These are phyloP conservation scores for Cercopithecus neglectus DNA, from an alignment of 2,797 vertebrate species.

Conservation along the genomic window DNA sequence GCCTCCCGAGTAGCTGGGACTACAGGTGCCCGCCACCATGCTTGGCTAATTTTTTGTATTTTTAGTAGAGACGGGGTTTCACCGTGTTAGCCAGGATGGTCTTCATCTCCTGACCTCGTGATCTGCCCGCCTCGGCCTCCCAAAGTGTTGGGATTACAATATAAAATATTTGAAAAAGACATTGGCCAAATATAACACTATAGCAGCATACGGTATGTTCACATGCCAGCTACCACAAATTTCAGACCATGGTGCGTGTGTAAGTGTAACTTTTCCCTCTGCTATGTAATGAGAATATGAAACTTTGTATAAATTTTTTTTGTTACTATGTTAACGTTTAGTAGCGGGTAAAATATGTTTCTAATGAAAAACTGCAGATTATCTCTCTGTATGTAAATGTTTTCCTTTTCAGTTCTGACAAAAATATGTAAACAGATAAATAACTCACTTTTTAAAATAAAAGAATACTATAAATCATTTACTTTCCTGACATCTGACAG, in stretches of 20 bases:
- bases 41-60: too few species aligned
- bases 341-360: background rate
- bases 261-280: background rate
- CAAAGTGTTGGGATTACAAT: too few species aligned
- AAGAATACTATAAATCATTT: background rate
- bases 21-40: accelerated
- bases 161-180: background rate
- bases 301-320: background rate
- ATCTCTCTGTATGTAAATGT: background rate
- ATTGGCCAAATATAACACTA: background rate
- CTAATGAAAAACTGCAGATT: background rate
- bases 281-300: background rate
- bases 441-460: background rate
- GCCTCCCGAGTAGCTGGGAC: too few species aligned
- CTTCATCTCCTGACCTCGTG: too few species aligned
- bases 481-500: background rate
- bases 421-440: background rate
- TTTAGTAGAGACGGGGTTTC: too few species aligned
- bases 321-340: background rate
- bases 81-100: too few species aligned
- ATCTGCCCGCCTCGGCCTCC: too few species aligned
- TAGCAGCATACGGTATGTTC: background rate
- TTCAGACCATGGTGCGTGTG: background rate
- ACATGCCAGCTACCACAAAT: too few species aligned
- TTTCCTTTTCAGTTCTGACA: background rate